Evolutionary conservation across 2,113 vertebrate genomes (phyloP), one percentile per base, ranked within the genome.

Genomic region (Boulengeromyrus knoepffleri): DNA sequence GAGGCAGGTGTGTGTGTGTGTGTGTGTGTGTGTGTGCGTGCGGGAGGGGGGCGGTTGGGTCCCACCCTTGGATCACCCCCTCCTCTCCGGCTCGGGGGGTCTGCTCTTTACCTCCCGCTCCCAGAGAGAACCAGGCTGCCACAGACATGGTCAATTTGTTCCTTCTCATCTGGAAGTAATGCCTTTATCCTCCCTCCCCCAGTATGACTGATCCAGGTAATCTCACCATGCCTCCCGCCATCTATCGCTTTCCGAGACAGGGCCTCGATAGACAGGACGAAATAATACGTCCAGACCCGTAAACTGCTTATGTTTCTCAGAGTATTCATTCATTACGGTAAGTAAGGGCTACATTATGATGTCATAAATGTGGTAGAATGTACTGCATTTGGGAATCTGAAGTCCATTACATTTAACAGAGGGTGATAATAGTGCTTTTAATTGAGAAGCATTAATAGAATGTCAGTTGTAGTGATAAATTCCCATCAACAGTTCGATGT

Each of bases 151-250:
- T 84, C 91, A 89, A 92, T 93, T 92, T 91, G 88, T 90, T 91
- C 88, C 50, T 80, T 87, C 83, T 93, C 91, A 92, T 92, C 91
- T 88, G 70, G 84, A 90, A 91, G 89, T 92, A 93, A 92, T 91
- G 90, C 89, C 88, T 91, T 93, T 91, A 92, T 91, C 91, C 91
- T 91, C 83, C 39, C 91, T 87, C 91, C 49, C 45, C 36, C 83
- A 56, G 84, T n/a, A 83, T 88, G 77, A 84, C 45, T 84, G 24
- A 80, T 50, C 89, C 52, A 58, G 50, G 45, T 88, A 50, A 49
- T 80, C 42, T 74, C 58, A 39, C 42, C 1, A 3, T 74, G 70
- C 31, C 13, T 36, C 31, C 6, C 31, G 1, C 70, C 31, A 19
- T 42, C 74, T 42, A 80, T 5, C 10, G 39, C 31, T 42, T n/a